Conservation (phyloP, 1,140 invertebrate genomes). For the Diabrotica undecimpunctata region DNA sequence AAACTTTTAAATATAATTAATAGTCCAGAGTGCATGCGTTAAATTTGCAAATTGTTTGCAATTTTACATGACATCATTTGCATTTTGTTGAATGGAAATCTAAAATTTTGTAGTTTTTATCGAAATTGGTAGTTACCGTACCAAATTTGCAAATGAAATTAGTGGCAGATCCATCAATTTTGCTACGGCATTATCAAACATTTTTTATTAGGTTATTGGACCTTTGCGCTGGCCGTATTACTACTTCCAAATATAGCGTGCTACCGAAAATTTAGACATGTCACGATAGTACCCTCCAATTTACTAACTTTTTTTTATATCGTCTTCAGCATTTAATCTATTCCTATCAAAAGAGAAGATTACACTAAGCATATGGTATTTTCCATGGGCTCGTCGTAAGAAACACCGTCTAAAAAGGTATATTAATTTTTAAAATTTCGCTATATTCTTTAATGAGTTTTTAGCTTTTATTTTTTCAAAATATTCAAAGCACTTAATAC, state of each 20-base stretch:
- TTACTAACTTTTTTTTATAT: not conserved
- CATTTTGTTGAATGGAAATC: constrained; percentile 38
- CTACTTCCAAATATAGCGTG: not conserved
- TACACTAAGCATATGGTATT: too few species aligned
- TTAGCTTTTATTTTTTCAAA: too few species aligned
- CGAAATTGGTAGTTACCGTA: constrained; percentile 32
- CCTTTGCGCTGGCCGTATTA: not conserved
- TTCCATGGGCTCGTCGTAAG: too few species aligned
- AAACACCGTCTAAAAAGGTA: too few species aligned
- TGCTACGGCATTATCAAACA: constrained; percentile 12
- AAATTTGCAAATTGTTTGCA: constrained; percentile 40
- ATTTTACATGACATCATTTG: constrained; percentile 40
- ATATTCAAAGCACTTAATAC: too few species aligned
- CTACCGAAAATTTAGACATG: not conserved
- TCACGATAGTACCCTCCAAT: constrained; percentile 1
- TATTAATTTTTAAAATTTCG: too few species aligned
- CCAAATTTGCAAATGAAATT: constrained; percentile 38
- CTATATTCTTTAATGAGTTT: too few species aligned
- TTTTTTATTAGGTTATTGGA: constrained; percentile 8
- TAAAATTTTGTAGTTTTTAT: constrained; percentile 38
- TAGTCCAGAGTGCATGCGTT: constrained; percentile 36
- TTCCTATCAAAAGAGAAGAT: too few species aligned
- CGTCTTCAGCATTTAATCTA: too few species aligned
- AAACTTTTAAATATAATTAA: constrained; percentile 39
- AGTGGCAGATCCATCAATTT: constrained; percentile 22